These are phyloP conservation scores for Physocephala rufipes DNA, from an alignment of 2,888 invertebrate species.

Conservation along the genomic window DNA sequence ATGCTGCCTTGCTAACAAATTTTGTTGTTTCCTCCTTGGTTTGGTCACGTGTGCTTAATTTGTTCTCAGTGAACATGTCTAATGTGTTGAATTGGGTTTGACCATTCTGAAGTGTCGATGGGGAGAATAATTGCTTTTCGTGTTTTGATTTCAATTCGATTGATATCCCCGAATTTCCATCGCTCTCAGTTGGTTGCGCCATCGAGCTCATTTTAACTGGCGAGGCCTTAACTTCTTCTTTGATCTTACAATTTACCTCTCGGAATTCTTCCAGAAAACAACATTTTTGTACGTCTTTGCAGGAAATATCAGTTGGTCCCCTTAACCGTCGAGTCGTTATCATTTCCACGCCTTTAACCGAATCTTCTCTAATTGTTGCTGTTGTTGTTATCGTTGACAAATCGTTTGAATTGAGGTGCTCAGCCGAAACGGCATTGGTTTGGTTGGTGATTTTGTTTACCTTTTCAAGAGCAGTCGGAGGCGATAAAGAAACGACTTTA, in stretches of 20 bases:
- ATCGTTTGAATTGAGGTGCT: slow-evolving; percentile 17
- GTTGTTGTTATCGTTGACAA: slow-evolving; percentile 8
- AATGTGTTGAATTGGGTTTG: slow-evolving; percentile 16
- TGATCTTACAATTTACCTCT: slow-evolving; percentile 35
- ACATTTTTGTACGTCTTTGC: slow-evolving; percentile 8
- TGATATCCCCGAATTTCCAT: background rate
- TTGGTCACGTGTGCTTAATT: background rate
- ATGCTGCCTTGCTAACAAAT: slow-evolving; percentile 41
- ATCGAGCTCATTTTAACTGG: slow-evolving; percentile 24
- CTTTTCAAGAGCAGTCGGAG: background rate
- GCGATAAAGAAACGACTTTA: background rate
- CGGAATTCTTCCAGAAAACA: background rate
- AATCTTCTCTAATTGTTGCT: background rate
- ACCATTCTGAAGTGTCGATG: slow-evolving; percentile 6
- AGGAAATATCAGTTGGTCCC: background rate
- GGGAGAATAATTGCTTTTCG: slow-evolving; percentile 9
- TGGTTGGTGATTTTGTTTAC: background rate
- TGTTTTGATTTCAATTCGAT: slow-evolving; percentile 34
- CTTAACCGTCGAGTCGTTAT: background rate
- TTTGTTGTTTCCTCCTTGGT: slow-evolving; percentile 24
- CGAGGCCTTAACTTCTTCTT: slow-evolving; percentile 23
- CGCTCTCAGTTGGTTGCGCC: slow-evolving; percentile 8
- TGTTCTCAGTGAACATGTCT: slow-evolving; percentile 37
- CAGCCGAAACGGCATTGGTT: slow-evolving; percentile 8
- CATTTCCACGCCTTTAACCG: background rate